Evolutionary conservation across 2,888 invertebrate species (phyloP).

Genomic region (Drosophila multiciliata): DNA sequence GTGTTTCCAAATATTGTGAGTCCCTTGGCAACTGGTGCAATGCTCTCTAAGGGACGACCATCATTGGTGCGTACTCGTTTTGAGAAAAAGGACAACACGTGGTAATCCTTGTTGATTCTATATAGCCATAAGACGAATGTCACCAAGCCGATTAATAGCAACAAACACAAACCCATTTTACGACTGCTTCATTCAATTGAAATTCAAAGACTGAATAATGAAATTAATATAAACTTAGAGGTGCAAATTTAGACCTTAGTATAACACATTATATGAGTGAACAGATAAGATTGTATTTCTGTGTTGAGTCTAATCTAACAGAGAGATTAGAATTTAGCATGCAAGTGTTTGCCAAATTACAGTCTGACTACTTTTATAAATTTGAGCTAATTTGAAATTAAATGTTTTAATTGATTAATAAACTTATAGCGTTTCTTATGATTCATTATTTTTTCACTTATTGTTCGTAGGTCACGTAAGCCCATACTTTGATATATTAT

Average conservation of each 20-base stretch:
- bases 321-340: not conserved
- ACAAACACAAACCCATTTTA: constrained; percentile 34
- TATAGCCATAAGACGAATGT: constrained; percentile 55
- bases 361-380: not conserved
- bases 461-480: not conserved
- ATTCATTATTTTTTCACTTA: not conserved
- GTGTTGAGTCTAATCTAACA: not conserved
- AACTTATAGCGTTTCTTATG: not conserved
- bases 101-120: constrained; percentile 58
- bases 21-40: constrained; percentile 59
- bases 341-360: not conserved
- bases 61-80: constrained; percentile 69
- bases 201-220: constrained; percentile 9
- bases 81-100: constrained; percentile 58
- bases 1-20: constrained; percentile 76
- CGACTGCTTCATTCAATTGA: not conserved
- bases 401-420: not conserved
- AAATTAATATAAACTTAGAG: not conserved
- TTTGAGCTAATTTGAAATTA: not conserved
- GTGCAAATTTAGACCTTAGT: not conserved
- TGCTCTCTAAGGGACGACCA: constrained; percentile 65
- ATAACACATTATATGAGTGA: not conserved
- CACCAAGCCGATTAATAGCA: constrained; percentile 39
- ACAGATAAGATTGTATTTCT: constrained; percentile 8
- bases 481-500: not conserved